phyloP scores from a whole-genome alignment of 2,797 vertebrate genomes.

The Macropodus opercularis region DNA sequence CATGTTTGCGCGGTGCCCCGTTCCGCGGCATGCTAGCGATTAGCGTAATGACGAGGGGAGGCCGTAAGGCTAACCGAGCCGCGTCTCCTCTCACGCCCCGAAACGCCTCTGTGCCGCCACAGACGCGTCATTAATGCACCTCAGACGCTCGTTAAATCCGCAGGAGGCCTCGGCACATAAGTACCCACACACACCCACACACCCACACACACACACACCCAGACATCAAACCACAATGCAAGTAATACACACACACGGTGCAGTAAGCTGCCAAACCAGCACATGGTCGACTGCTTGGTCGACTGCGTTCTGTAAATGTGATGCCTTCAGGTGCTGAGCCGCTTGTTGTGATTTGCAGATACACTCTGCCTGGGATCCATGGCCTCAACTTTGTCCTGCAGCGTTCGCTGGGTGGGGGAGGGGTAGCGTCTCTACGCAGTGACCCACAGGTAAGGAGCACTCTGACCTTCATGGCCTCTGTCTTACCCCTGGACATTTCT shows the following conservation, averaged over 20 bases:
- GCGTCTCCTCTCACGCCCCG: conserved; percentile 42
- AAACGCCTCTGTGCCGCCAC: conserved; percentile 17
- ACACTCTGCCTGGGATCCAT: conserved; percentile 85
- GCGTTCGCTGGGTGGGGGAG: conserved; percentile 87
- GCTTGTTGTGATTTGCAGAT: conserved; percentile 69
- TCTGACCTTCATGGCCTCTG: conserved; percentile 5
- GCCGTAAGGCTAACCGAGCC: conserved; percentile 46
- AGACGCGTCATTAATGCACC: conserved; percentile 48
- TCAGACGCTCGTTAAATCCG: conserved; percentile 41
- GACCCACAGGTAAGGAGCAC: conserved; percentile 85
- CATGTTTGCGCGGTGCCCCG: conserved; percentile 33
- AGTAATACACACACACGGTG: conserved; percentile 3
- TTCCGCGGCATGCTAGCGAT: conserved; percentile 33
- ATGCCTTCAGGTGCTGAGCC: conserved; percentile 4
- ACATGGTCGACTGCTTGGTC: conserved; percentile 24
- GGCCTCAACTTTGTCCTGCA: conserved; percentile 89
- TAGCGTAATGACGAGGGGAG: conserved; percentile 33
- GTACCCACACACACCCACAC: conserved; percentile 20
- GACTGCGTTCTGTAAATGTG: background rate
- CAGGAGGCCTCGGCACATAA: conserved; percentile 20
- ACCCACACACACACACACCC: background rate
- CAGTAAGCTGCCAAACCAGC: conserved; percentile 23
- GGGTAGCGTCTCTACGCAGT: conserved; percentile 87
- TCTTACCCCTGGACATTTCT: background rate
- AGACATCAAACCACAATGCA: background rate